These are phyloP conservation scores for Prionailurus bengalensis DNA, from an alignment of 2,113 vertebrate genomes.

Conservation along the genomic window DNA sequence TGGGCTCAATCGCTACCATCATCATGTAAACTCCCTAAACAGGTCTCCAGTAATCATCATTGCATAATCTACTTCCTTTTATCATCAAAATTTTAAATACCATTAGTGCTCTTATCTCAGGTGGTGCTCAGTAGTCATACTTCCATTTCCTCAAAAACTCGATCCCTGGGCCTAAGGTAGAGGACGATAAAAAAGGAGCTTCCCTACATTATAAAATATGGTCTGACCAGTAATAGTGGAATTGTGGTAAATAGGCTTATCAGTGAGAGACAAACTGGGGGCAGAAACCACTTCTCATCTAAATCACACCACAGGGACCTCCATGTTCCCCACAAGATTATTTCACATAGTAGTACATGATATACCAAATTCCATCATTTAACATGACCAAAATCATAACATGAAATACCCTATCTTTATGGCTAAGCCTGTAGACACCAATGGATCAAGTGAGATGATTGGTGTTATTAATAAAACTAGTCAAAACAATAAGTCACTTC, in stretches of 20 bases:
- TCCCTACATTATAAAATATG: background rate
- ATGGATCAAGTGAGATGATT: constrained; percentile 21
- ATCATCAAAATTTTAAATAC: background rate
- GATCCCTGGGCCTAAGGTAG: background rate
- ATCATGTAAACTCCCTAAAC: background rate
- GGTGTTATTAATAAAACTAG: constrained; percentile 37
- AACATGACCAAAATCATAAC: background rate
- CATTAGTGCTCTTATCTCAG: background rate
- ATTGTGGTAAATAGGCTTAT: background rate
- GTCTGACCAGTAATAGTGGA: background rate
- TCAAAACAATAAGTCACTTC: constrained; percentile 46
- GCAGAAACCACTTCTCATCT: background rate
- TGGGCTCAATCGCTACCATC: background rate
- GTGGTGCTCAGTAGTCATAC: background rate
- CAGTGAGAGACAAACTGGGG: background rate
- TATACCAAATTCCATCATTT: background rate
- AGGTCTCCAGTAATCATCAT: background rate
- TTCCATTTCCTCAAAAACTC: background rate
- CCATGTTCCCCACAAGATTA: background rate
- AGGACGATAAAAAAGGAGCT: background rate
- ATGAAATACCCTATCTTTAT: background rate
- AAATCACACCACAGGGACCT: background rate
- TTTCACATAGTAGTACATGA: background rate
- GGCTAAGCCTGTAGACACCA: background rate
- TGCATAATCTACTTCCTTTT: background rate